These are phyloP conservation scores for Emys orbicularis DNA, from an alignment of 2,797 vertebrate genomes.

Conservation along the genomic window DNA sequence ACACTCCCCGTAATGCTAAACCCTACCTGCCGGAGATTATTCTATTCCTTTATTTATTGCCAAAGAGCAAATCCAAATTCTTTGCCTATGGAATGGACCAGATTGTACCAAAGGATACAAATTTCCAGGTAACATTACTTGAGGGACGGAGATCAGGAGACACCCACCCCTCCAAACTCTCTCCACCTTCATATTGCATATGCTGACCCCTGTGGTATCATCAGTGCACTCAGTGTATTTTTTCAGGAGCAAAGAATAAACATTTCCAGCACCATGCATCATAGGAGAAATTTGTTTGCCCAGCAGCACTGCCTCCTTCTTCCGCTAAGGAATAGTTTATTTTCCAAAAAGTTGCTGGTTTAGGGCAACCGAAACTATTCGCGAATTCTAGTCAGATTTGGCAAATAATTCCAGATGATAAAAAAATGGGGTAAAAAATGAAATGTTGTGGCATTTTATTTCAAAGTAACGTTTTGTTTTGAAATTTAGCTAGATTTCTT, in stretches of 20 bases:
- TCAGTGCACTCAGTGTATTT: not conserved
- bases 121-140: not conserved
- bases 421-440: not conserved
- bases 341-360: not conserved
- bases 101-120: not conserved
- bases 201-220: not conserved
- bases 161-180: not conserved
- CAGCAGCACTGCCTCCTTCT: not conserved
- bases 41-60: not conserved
- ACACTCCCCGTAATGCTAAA: not conserved
- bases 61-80: not conserved
- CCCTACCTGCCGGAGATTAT: not conserved
- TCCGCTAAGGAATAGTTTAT: not conserved
- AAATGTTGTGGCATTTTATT: not conserved
- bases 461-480: not conserved
- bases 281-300: not conserved
- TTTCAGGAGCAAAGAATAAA: not conserved
- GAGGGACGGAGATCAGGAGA: not conserved
- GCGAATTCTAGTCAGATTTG: not conserved
- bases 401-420: not conserved
- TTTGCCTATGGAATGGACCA: not conserved
- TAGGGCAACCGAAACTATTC: not conserved
- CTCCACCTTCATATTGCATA: not conserved
- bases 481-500: not conserved
- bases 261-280: not conserved